Evolutionary conservation across 2,888 invertebrate species (phyloP).

Genomic region (Romanomermis culicivorax): DNA sequence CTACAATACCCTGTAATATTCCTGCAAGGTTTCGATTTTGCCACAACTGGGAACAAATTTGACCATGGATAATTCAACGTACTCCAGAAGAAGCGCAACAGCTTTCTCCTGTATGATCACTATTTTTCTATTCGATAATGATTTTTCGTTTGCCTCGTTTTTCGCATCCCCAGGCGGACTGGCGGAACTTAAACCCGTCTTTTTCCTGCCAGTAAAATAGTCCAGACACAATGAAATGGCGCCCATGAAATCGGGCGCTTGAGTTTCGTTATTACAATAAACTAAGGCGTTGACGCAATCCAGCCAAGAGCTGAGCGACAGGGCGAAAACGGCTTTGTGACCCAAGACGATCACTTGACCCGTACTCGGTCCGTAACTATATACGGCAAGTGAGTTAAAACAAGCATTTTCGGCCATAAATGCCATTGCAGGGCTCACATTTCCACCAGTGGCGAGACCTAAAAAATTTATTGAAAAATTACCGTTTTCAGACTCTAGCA

Average conservation of each 20-base stretch:
- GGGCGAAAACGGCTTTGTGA: constrained; percentile 5
- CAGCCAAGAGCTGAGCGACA: constrained; percentile 15
- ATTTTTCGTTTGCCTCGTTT: too few relatives aligned
- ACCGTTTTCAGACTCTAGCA: too few relatives aligned
- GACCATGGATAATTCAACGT: constrained; percentile 1
- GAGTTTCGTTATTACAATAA: neutral
- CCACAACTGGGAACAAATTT: constrained; percentile 6
- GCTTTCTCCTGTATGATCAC: constrained; percentile 10
- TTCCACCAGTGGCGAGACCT: constrained; percentile 80
- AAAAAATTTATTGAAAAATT: too few relatives aligned
- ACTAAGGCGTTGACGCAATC: constrained; percentile 17
- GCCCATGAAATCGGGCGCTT: constrained; percentile 6
- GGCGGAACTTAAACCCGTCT: neutral
- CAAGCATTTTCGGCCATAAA: constrained; percentile 16
- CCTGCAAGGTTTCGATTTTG: constrained; percentile 5
- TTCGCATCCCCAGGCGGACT: neutral
- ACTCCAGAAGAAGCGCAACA: constrained; percentile 8
- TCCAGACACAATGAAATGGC: constrained; percentile 10
- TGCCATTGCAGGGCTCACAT: constrained; percentile 56
- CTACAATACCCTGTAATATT: constrained; percentile 12
- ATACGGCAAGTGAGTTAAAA: constrained; percentile 4
- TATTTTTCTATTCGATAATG: neutral
- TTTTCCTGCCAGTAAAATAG: constrained; percentile 8
- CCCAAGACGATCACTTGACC: constrained; percentile 8
- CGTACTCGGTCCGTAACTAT: neutral